Evolutionary conservation across 2,797 vertebrate genomes (phyloP).

Genomic region (Pelodytes ibericus): DNA sequence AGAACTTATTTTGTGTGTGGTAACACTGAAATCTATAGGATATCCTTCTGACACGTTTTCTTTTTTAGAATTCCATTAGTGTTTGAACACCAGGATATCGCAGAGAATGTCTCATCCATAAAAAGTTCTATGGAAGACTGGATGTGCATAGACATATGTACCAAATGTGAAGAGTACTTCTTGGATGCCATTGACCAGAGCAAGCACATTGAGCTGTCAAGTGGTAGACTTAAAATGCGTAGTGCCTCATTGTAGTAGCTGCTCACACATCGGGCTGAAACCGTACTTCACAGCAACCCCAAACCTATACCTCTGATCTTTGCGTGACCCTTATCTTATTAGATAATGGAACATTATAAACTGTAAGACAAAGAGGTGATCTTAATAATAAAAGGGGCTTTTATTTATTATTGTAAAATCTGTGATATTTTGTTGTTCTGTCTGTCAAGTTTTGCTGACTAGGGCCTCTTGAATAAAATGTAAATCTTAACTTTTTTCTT

Average conservation of each 20-base stretch:
- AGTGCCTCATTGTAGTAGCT: slow-evolving; percentile 46
- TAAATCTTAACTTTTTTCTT: background rate
- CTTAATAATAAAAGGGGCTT: background rate
- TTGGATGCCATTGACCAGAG: slow-evolving; percentile 56
- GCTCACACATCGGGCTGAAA: background rate
- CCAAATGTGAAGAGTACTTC: slow-evolving; percentile 59
- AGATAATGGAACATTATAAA: background rate
- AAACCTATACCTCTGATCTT: background rate
- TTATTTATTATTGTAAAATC: slow-evolving; percentile 13
- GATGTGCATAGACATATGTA: slow-evolving; percentile 64
- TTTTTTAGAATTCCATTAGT: slow-evolving; percentile 62
- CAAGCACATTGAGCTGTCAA: slow-evolving; percentile 46
- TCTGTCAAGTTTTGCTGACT: slow-evolving; percentile 13
- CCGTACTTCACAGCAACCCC: background rate
- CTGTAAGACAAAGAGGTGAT: background rate
- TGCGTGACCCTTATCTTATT: background rate
- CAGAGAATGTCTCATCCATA: slow-evolving; percentile 46
- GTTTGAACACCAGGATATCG: slow-evolving; percentile 60
- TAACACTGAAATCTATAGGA: no score
- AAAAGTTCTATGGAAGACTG: slow-evolving; percentile 55
- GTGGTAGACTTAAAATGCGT: slow-evolving; percentile 57
- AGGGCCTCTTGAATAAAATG: slow-evolving; percentile 32
- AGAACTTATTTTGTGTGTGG: no score
- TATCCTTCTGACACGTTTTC: background rate
- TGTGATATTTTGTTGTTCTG: slow-evolving; percentile 13